Conservation (phyloP, 37 sponge, comb jelly and placozoan species). For the Oopsacas minuta region DNA sequence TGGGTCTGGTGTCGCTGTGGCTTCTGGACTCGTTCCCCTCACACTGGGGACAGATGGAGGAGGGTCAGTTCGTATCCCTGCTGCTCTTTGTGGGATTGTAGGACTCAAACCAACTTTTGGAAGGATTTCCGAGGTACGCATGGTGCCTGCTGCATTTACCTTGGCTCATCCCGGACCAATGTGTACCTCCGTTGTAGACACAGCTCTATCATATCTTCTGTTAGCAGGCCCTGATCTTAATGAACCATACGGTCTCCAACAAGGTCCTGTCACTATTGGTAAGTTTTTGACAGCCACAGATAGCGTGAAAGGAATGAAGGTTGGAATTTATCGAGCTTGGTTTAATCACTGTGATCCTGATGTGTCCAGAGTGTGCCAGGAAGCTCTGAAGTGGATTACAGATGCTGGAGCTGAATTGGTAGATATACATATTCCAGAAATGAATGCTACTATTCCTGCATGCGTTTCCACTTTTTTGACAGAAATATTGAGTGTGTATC, state of each 20-base stretch:
- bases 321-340: slow-evolving; percentile 48
- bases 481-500: background rate
- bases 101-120: slow-evolving; percentile 74
- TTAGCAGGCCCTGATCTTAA: background rate
- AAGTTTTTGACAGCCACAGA: slow-evolving; percentile 9
- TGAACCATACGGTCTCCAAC: background rate
- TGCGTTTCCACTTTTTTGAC: background rate
- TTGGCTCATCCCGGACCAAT: slow-evolving; percentile 45
- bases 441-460: slow-evolving; percentile 36
- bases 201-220: slow-evolving; percentile 27
- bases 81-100: slow-evolving; percentile 70
- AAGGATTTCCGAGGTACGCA: slow-evolving; percentile 25
- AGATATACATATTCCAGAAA: slow-evolving; percentile 56
- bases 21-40: slow-evolving; percentile 70
- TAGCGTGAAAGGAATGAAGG: slow-evolving; percentile 31
- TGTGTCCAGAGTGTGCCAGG: slow-evolving; percentile 30
- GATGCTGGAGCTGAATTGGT: slow-evolving; percentile 39
- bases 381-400: slow-evolving; percentile 23
- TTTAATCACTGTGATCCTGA: slow-evolving; percentile 38
- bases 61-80: slow-evolving; percentile 78
- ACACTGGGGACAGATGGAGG: slow-evolving; percentile 86
- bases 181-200: slow-evolving; percentile 44
- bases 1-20: slow-evolving; percentile 70
- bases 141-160: slow-evolving; percentile 20
- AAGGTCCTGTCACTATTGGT: slow-evolving; percentile 13